These are phyloP conservation scores for Neodiprion virginianus DNA, from an alignment of 1,140 invertebrate genomes.

Conservation along the genomic window DNA sequence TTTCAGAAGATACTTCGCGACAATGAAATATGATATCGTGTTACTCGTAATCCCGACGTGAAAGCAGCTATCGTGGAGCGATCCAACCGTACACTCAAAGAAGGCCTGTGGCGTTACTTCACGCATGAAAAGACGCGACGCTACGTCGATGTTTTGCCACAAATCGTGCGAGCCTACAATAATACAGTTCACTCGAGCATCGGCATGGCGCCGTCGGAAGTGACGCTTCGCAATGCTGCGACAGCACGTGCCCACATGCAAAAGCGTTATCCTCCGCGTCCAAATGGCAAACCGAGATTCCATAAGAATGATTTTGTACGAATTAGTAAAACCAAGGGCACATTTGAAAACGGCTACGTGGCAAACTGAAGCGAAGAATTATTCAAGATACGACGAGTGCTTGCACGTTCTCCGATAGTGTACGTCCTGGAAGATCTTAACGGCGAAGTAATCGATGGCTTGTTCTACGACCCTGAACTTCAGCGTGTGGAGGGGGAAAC, in stretches of 20 bases:
- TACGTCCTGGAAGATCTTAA: not conserved
- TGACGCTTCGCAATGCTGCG: slow-evolving; percentile 19
- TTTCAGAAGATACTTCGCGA: slow-evolving; percentile 29
- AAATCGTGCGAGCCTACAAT: slow-evolving; percentile 20
- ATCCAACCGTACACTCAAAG: slow-evolving; percentile 36
- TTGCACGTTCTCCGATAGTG: not conserved
- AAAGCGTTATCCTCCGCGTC: not conserved
- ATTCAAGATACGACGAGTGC: not conserved
- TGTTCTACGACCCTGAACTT: not conserved
- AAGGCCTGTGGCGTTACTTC: slow-evolving; percentile 36
- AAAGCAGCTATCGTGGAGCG: slow-evolving; percentile 33
- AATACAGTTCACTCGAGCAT: slow-evolving; percentile 24
- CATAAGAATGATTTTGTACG: no score
- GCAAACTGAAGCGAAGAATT: not conserved
- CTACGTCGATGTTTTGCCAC: no score
- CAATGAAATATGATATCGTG: not conserved
- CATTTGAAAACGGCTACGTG: no score
- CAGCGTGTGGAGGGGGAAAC: not conserved
- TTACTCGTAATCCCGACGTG: slow-evolving; percentile 26
- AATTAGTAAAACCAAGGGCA: no score
- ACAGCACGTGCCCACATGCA: not conserved
- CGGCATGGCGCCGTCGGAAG: slow-evolving; percentile 17
- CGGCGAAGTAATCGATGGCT: no score
- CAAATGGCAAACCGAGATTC: not conserved
- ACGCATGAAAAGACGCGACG: no score